Conservation (phyloP, 2,113 vertebrate species). For the Poeciliopsis occidentalis region DNA sequence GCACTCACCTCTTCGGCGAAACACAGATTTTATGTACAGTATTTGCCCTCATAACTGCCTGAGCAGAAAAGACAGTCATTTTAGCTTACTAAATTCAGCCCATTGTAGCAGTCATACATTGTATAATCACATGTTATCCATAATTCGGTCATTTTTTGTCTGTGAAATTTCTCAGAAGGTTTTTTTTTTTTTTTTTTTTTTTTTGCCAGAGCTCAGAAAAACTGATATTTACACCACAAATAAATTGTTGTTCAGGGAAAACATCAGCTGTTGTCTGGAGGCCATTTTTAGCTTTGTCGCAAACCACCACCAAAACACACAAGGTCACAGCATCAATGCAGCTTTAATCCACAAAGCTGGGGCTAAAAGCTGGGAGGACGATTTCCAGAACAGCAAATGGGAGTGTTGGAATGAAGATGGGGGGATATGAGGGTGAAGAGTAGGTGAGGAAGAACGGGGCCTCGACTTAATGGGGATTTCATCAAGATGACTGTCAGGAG, state of each 20-base stretch:
- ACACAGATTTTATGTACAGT: background rate
- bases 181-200: conserved; percentile 23
- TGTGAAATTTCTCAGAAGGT: conserved; percentile 11
- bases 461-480: conserved; percentile 62
- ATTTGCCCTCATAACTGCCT: background rate
- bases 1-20: background rate
- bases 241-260: background rate
- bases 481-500: conserved; percentile 70
- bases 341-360: conserved; percentile 49
- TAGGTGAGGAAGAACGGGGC: conserved; percentile 36
- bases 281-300: conserved; percentile 2
- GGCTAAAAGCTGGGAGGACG: conserved; percentile 48
- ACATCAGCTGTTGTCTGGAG: background rate
- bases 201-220: background rate
- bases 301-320: background rate
- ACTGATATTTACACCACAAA: conserved; percentile 2
- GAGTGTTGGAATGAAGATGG: conserved; percentile 49
- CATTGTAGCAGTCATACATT: background rate
- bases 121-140: conserved; percentile 23
- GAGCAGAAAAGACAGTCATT: background rate
- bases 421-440: conserved; percentile 31
- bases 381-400: conserved; percentile 55
- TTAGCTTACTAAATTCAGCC: background rate
- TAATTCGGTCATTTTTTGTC: conserved; percentile 35
- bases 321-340: conserved; percentile 16